These are phyloP conservation scores for Tursiops truncatus DNA, from an alignment of 2,113 vertebrate genomes.

Conservation along the genomic window DNA sequence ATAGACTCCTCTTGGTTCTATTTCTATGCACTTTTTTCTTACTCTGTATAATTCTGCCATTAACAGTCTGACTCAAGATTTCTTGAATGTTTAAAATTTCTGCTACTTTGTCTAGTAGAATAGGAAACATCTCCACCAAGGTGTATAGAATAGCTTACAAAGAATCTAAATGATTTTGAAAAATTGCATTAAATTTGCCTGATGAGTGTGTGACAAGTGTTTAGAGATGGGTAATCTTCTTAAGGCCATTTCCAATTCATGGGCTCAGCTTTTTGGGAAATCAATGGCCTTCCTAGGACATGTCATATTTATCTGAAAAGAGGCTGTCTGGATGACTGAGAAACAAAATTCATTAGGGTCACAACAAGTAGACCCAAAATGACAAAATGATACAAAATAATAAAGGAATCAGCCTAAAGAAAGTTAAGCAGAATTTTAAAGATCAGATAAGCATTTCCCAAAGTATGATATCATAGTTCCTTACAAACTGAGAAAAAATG, in stretches of 20 bases:
- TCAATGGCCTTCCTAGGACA: background rate
- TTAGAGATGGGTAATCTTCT: constrained; percentile 30
- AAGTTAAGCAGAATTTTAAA: background rate
- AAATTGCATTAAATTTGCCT: constrained; percentile 26
- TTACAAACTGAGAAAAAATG: constrained; percentile 27
- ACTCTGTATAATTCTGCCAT: constrained; percentile 59
- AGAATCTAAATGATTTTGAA: constrained; percentile 36
- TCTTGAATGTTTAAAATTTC: constrained; percentile 69
- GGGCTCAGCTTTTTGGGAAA: constrained; percentile 8
- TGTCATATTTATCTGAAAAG: background rate
- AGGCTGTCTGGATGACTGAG: background rate
- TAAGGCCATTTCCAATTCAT: constrained; percentile 35
- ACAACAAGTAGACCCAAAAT: background rate
- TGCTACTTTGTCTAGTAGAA: constrained; percentile 33
- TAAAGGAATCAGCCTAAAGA: background rate
- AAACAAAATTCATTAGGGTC: constrained; percentile 46
- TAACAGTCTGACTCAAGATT: constrained; percentile 72
- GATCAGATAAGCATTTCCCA: background rate
- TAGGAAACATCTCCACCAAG: constrained; percentile 52
- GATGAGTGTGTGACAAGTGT: background rate
- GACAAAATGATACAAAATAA: background rate
- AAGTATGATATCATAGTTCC: background rate
- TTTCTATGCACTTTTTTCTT: constrained; percentile 65
- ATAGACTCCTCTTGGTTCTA: constrained; percentile 58
- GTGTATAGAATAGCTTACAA: constrained; percentile 27